phyloP scores from a whole-genome alignment of 2,888 invertebrate genomes.

The Calliphora vomitoria region DNA sequence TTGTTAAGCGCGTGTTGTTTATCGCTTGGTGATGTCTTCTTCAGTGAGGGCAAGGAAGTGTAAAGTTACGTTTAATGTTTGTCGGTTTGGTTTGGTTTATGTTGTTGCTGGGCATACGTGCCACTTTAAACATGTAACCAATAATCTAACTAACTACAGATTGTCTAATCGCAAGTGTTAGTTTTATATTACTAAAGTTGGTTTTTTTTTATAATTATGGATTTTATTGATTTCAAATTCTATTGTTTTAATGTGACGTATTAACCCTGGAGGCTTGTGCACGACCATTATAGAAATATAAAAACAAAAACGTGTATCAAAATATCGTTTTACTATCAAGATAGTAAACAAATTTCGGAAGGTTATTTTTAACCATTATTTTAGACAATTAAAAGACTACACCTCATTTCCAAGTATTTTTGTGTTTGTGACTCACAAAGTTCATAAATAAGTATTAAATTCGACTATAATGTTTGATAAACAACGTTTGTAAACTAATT shows the following conservation, averaged over 20 bases:
- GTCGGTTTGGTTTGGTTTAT: background rate
- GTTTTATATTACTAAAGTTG: background rate
- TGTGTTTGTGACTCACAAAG: background rate
- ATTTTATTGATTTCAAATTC: background rate
- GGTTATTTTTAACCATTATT: constrained; percentile 2
- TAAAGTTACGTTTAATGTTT: background rate
- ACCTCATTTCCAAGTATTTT: background rate
- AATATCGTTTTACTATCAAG: background rate
- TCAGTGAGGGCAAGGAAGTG: constrained; percentile 9
- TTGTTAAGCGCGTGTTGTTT: constrained; percentile 53
- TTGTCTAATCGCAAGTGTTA: background rate
- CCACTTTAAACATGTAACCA: background rate
- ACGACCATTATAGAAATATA: background rate
- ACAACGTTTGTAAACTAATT: background rate
- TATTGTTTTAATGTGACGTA: background rate
- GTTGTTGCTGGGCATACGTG: constrained; percentile 15
- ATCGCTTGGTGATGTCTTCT: constrained; percentile 6
- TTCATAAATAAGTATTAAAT: background rate
- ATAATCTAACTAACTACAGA: background rate
- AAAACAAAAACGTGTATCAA: background rate
- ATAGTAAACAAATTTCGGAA: constrained; percentile 10
- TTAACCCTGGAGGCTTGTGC: background rate
- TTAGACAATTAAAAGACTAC: background rate
- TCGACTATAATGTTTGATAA: background rate
- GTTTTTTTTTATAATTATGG: constrained; percentile 5